Conservation (phyloP, 2,113 vertebrate genomes). For the Cavia porcellus region DNA sequence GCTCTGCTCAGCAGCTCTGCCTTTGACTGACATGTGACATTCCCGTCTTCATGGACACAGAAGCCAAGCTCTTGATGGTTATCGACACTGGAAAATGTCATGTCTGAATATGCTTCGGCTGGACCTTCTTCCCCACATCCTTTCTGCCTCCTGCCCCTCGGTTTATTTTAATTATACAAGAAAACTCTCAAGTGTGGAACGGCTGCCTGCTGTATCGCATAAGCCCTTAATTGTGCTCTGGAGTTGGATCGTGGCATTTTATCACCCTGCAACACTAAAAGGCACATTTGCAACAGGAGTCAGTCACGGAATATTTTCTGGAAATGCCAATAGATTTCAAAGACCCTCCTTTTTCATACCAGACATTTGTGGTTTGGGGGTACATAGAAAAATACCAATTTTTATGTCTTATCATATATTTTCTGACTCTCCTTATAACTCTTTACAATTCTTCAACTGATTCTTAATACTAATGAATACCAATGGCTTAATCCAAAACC, state of each 20-base stretch:
- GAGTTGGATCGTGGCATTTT: constrained; percentile 85
- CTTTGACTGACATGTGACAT: constrained; percentile 96
- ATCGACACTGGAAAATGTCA: constrained; percentile 97
- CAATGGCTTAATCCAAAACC: background rate
- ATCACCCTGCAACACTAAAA: constrained; percentile 84
- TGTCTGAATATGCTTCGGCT: constrained; percentile 88
- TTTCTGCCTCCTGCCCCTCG: constrained; percentile 79
- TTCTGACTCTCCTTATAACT: background rate
- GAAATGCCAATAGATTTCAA: constrained; percentile 74
- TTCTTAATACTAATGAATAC: background rate
- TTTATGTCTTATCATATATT: background rate
- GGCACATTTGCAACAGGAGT: constrained; percentile 87
- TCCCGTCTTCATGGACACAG: constrained; percentile 93
- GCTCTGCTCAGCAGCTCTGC: constrained; percentile 79
- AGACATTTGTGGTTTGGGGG: constrained; percentile 59
- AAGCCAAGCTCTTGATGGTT: constrained; percentile 94
- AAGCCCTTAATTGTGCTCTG: constrained; percentile 85
- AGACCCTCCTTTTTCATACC: constrained; percentile 15
- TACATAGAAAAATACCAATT: background rate
- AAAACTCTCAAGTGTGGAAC: constrained; percentile 83
- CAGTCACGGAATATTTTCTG: constrained; percentile 71
- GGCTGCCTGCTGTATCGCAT: constrained; percentile 70
- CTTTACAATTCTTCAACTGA: background rate
- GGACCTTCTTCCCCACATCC: constrained; percentile 77
- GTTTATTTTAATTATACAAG: constrained; percentile 86